Evolutionary conservation across 2,797 vertebrate genomes (phyloP).

Genomic region (Rhinichthys osculus): DNA sequence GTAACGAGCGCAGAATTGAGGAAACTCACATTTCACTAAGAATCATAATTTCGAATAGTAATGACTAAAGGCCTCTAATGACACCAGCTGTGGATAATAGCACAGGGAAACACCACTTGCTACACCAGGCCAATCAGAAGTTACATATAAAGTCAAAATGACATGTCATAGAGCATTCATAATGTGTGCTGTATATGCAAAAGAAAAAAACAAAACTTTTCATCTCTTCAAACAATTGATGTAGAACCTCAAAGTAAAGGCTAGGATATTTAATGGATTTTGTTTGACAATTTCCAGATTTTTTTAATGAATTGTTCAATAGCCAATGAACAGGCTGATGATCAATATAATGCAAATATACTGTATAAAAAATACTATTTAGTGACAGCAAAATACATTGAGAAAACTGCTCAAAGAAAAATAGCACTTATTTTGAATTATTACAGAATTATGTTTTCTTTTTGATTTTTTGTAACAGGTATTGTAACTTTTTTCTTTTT

Average conservation of each 20-base stretch:
- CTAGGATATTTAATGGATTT: neutral
- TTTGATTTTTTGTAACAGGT: neutral
- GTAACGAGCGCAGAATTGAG: slow-evolving; percentile 39
- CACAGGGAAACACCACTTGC: slow-evolving; percentile 32
- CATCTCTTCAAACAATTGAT: neutral
- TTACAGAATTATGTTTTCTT: neutral
- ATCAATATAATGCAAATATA: neutral
- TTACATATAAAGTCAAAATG: slow-evolving; percentile 4
- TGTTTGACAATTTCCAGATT: neutral
- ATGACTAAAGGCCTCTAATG: slow-evolving; percentile 45
- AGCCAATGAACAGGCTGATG: neutral
- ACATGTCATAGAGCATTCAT: slow-evolving; percentile 1
- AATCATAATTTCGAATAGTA: slow-evolving; percentile 53
- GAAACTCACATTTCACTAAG: slow-evolving; percentile 47
- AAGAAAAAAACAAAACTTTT: neutral
- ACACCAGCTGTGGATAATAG: slow-evolving; percentile 34
- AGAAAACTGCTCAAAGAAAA: neutral
- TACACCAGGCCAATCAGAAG: slow-evolving; percentile 22
- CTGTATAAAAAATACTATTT: neutral
- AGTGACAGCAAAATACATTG: neutral
- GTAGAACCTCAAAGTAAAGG: neutral
- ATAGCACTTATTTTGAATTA: neutral
- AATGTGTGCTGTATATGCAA: neutral
- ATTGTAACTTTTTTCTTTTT: neutral
- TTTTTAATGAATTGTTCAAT: neutral